A percentile compares a stretch with the other conserved stretches of the same genome.
Conservation (phyloP, 2,113 vertebrate genomes). For the Neodon shergylaensis region DNA sequence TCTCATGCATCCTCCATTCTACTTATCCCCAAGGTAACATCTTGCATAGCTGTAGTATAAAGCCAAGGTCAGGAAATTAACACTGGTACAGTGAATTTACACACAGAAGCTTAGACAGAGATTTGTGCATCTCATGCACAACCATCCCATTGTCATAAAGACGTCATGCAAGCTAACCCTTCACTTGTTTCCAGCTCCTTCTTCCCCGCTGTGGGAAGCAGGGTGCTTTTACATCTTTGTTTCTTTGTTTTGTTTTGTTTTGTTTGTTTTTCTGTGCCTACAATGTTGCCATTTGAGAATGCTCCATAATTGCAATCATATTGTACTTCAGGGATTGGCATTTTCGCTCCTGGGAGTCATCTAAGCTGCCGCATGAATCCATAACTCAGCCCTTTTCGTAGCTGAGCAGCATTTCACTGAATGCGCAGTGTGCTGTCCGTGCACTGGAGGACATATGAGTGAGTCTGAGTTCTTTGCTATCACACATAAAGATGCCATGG, state of each 20-base stretch:
- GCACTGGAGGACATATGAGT: not conserved
- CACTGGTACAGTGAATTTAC: not conserved
- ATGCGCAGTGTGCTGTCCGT: not conserved
- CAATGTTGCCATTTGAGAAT: not conserved
- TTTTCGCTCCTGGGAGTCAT: not conserved
- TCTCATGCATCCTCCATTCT: not conserved
- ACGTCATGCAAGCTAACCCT: not conserved
- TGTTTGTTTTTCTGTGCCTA: no score
- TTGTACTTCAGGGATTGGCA: not conserved
- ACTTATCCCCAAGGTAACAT: not conserved
- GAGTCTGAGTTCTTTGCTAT: not conserved
- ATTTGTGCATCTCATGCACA: not conserved
- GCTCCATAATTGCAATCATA: not conserved
- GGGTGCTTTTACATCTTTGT: not conserved
- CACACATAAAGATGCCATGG: not conserved
- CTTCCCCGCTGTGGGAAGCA: not conserved
- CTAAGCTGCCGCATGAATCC: not conserved
- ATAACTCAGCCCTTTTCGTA: not conserved
- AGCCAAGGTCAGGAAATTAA: not conserved
- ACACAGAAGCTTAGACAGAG: not conserved
- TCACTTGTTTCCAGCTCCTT: not conserved
- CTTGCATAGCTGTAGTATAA: not conserved
- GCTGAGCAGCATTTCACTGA: not conserved
- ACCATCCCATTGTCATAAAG: not conserved
- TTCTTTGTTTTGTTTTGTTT: no score